phyloP scores from a whole-genome alignment of 2,888 invertebrate species.

The Luffia ferchaultella region DNA sequence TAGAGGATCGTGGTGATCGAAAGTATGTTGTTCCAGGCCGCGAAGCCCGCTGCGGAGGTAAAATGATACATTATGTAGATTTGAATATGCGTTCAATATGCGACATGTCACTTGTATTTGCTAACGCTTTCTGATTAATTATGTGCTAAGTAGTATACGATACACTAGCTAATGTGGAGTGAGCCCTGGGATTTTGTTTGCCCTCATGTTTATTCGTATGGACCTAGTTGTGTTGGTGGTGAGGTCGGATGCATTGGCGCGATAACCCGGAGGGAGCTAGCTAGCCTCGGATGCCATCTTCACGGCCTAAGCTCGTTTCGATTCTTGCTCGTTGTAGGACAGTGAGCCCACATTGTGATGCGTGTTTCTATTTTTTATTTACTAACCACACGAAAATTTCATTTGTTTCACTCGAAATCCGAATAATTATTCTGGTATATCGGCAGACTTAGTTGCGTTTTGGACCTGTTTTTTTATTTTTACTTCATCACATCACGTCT shows the following conservation, averaged over 20 bases:
- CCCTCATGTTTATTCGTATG: slow-evolving; percentile 44
- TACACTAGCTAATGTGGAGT: slow-evolving; percentile 39
- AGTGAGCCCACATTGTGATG: slow-evolving; percentile 54
- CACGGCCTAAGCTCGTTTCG: slow-evolving; percentile 24
- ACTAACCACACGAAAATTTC: slow-evolving; percentile 4
- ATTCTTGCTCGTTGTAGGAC: slow-evolving; percentile 56
- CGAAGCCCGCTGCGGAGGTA: slow-evolving; percentile 76
- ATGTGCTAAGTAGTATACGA: slow-evolving; percentile 43
- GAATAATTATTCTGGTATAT: background rate
- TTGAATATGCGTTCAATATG: slow-evolving; percentile 32
- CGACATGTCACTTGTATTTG: slow-evolving; percentile 38
- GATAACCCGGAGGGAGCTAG: slow-evolving; percentile 53
- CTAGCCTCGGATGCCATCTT: slow-evolving; percentile 14
- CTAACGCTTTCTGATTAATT: slow-evolving; percentile 62
- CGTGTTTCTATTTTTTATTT: slow-evolving; percentile 36
- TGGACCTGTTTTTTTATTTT: background rate
- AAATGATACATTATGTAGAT: slow-evolving; percentile 41
- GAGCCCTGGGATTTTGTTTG: slow-evolving; percentile 62
- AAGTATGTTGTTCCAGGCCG: slow-evolving; percentile 72
- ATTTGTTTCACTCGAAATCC: background rate
- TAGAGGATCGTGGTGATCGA: slow-evolving; percentile 30
- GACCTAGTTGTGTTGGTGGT: slow-evolving; percentile 34
- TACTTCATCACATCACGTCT: background rate
- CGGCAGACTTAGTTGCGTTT: background rate
- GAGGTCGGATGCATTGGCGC: too few species aligned